phyloP scores from a whole-genome alignment of 37 sponge, comb jelly and placozoan species.

The Crambe crambe region DNA sequence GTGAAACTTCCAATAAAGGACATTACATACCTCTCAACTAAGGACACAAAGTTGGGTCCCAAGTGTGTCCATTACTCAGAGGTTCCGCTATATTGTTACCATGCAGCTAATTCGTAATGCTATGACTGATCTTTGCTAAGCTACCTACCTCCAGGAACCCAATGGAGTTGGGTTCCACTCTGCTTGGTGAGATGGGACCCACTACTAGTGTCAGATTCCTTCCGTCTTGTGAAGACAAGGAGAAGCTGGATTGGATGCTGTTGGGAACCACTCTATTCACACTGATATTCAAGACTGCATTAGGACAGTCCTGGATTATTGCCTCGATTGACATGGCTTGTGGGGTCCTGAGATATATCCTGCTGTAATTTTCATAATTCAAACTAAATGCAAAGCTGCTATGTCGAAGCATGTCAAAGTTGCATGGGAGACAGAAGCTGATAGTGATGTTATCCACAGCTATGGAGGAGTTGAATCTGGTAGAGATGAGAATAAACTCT shows the following conservation, averaged over 20 bases:
- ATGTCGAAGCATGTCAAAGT: conserved; percentile 14
- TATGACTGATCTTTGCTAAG: no score
- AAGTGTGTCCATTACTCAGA: no score
- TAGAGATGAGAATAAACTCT: conserved; percentile 9
- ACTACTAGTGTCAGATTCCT: conserved; percentile 6
- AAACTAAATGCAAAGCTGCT: neutral
- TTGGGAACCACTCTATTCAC: conserved; percentile 20
- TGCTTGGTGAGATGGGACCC: conserved; percentile 14
- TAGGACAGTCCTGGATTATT: conserved; percentile 7
- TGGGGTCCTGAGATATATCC: conserved; percentile 17
- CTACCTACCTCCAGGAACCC: conserved; percentile 33
- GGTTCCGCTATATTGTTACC: no score
- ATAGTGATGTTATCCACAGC: conserved; percentile 39
- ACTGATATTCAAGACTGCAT: conserved; percentile 17
- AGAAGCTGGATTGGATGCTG: conserved; percentile 7
- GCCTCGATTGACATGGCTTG: conserved; percentile 11
- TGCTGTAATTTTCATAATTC: neutral
- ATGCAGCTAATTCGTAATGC: no score
- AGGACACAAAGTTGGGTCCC: neutral
- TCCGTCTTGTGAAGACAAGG: neutral
- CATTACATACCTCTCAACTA: neutral
- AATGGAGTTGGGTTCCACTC: conserved; percentile 14
- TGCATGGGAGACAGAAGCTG: conserved; percentile 56
- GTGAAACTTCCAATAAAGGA: no score
- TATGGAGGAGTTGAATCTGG: neutral